phyloP scores from a whole-genome alignment of 2,113 vertebrate species.

The Sapayoa aenigma region DNA sequence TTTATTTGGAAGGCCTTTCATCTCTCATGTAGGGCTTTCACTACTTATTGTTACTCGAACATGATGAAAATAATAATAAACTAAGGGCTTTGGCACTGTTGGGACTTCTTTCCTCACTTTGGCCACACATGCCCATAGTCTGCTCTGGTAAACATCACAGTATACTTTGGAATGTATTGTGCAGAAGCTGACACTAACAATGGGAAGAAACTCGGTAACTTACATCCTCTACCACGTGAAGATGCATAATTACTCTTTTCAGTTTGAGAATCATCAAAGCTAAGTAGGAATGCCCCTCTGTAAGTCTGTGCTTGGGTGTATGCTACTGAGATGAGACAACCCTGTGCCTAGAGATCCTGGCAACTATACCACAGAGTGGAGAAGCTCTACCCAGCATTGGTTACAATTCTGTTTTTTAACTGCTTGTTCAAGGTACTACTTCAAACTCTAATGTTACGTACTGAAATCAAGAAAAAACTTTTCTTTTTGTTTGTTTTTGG shows the following conservation, averaged over 20 bases:
- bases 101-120: neutral
- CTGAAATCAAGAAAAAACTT: neutral
- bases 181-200: neutral
- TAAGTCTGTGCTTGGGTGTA: neutral
- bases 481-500: too few relatives aligned
- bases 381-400: neutral
- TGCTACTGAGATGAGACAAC: neutral
- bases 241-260: neutral
- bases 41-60: neutral
- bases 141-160: neutral
- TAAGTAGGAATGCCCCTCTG: neutral
- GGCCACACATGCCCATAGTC: accelerated
- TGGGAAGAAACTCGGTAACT: neutral
- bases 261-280: neutral
- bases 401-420: neutral
- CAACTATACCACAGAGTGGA: neutral
- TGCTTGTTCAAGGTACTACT: neutral
- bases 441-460: neutral
- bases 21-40: neutral
- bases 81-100: accelerated
- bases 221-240: neutral
- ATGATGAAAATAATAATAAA: neutral
- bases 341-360: neutral
- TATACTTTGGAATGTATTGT: neutral
- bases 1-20: neutral